Evolutionary conservation across 2,888 invertebrate species (phyloP).

Genomic region (Catocala sponsa): DNA sequence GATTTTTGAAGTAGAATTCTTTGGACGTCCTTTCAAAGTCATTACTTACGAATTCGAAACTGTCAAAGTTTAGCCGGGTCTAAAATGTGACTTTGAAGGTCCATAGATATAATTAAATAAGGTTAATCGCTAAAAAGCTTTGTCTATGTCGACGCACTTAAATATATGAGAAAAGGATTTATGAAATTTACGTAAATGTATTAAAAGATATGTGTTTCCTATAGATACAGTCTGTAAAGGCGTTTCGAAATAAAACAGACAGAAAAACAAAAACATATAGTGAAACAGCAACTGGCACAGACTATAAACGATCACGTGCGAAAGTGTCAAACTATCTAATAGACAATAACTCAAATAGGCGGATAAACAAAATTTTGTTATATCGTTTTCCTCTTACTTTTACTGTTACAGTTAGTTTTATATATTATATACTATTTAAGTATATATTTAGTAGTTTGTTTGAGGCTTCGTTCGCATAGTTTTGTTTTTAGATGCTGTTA

Average conservation of each 20-base stretch:
- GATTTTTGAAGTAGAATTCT: conserved; percentile 38
- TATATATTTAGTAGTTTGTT: background rate
- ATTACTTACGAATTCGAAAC: conserved; percentile 41
- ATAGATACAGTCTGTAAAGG: conserved; percentile 1
- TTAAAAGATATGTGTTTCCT: background rate
- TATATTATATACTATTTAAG: background rate
- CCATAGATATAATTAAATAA: conserved; percentile 39
- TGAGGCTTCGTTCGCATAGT: too few species aligned
- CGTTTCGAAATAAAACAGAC: conserved; percentile 15
- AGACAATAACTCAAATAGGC: conserved; percentile 45
- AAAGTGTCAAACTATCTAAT: conserved; percentile 52
- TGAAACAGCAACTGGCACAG: conserved; percentile 30
- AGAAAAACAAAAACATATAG: conserved; percentile 26
- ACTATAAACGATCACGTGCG: conserved; percentile 37
- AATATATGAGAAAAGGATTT: too few species aligned
- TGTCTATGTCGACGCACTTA: too few species aligned
- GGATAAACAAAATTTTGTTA: conserved; percentile 42
- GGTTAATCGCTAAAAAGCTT: conserved; percentile 20
- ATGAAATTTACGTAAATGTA: background rate
- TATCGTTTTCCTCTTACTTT: conserved; percentile 34
- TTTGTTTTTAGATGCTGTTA: too few species aligned
- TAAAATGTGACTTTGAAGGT: conserved; percentile 40
- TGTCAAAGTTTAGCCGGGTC: conserved; percentile 39
- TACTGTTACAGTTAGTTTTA: background rate
- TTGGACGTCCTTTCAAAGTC: conserved; percentile 37